These are phyloP conservation scores for Tillus elongatus DNA, from an alignment of 2,888 invertebrate species.

Conservation along the genomic window DNA sequence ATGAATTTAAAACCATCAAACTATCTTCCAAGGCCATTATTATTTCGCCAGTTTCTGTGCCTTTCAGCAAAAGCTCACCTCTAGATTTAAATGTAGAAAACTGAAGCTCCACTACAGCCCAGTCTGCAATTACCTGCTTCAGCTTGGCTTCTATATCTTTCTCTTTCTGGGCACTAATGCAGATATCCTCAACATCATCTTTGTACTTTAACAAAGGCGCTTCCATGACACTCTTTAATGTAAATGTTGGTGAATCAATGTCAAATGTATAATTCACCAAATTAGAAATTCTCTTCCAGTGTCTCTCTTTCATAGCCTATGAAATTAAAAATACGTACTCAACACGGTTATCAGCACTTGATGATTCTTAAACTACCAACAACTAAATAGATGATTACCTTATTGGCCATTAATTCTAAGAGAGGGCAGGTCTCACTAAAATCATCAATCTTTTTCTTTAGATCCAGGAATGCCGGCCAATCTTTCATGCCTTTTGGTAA, in stretches of 20 bases:
- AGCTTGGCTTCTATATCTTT: constrained; percentile 84
- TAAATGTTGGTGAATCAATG: constrained; percentile 70
- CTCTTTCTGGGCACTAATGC: constrained; percentile 82
- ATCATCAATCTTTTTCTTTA: constrained; percentile 83
- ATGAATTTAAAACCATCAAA: constrained; percentile 75
- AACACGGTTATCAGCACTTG: no score
- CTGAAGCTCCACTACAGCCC: constrained; percentile 64
- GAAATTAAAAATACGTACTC: not conserved
- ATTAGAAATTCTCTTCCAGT: constrained; percentile 47
- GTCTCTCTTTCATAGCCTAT: constrained; percentile 51
- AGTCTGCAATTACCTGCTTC: constrained; percentile 70
- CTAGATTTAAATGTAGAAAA: constrained; percentile 69
- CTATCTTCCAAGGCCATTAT: constrained; percentile 74
- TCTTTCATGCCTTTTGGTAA: constrained; percentile 77
- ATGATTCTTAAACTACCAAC: no score
- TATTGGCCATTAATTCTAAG: constrained; percentile 79
- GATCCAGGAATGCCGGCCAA: constrained; percentile 78
- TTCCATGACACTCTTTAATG: constrained; percentile 71
- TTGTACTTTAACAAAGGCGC: constrained; percentile 73
- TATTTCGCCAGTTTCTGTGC: constrained; percentile 65
- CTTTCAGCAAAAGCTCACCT: constrained; percentile 73
- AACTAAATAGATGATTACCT: constrained; percentile 40
- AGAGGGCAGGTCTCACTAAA: constrained; percentile 82
- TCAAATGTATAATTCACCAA: constrained; percentile 60
- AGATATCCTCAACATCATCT: constrained; percentile 87